Base-by-base conservation (phyloP, 2,797 vertebrate species). In the Coregonus sp. region DNA sequence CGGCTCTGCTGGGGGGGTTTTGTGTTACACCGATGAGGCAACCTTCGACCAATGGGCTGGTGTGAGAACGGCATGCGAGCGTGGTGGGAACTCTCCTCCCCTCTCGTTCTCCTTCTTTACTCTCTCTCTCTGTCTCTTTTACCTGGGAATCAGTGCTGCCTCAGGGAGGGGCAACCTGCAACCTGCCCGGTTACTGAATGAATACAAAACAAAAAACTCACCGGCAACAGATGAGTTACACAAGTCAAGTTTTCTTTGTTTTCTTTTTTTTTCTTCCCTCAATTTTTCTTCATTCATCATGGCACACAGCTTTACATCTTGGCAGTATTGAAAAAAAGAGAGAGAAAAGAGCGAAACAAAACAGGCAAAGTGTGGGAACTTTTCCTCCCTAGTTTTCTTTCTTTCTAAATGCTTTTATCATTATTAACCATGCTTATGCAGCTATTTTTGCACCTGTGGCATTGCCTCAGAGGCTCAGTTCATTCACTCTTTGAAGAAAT, bases 31-130 rank as follows among this genome's bases (percentile, higher is more conserved):
- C 85, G 82, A 89, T 94, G 92, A 94, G 86, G 92, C 90, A 94
- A 94, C 80, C 74, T 88, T 79, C 83, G 69, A 85, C 93, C 94
- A 95, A 95, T 94, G 86, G 88, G 90, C 92, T 86, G 85, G 77
- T 89, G 92, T 94, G 94, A 93, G 93, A 95, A 94, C 91, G 87
- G 90, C 90, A 87, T 88, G 87, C 82, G 85, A 92, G 91, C 86
- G 91, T 92, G 95, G 95, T 96, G 96, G 94, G 95, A 96, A 96
- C 85, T 95, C 95, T 96, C 95, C 95, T 93, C 95, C 95, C 95
- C 87, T 92, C 88, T 81, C 83, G 86, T 73, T 89, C 71, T 78
- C 73, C 83, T 52, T 76, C 52, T 83, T 54, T 50, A 37, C 69
- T 70, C 69, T 69, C 35, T 40, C 65, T 2, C 14, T 47, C 37